These are phyloP conservation scores for Penelope pileata DNA, from an alignment of 2,113 vertebrate species.

Conservation along the genomic window DNA sequence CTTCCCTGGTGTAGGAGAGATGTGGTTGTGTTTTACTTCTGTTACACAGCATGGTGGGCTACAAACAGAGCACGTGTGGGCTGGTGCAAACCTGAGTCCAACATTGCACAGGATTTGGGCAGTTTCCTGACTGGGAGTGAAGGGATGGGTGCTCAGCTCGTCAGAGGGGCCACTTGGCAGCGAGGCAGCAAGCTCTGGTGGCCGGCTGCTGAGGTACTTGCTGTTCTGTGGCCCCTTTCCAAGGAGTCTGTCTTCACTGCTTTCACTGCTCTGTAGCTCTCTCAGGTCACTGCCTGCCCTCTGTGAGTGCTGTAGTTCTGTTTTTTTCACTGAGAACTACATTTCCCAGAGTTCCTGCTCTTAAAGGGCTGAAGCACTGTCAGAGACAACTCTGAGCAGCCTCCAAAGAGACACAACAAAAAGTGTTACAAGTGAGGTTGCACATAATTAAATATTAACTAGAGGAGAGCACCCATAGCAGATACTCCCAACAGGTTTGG, in stretches of 20 bases:
- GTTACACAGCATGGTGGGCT: not conserved
- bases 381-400: not conserved
- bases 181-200: rapidly evolving
- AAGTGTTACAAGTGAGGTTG: not conserved
- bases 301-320: not conserved
- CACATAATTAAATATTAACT: not conserved
- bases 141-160: not conserved
- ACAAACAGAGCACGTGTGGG: rapidly evolving
- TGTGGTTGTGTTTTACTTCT: not conserved
- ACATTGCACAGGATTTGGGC: rapidly evolving
- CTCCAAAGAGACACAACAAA: not conserved
- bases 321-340: slow-evolving; percentile 18
- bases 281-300: not conserved
- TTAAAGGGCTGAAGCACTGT: not conserved
- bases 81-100: not conserved
- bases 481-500: not conserved
- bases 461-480: not conserved
- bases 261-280: not conserved
- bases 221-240: not conserved
- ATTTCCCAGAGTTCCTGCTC: slow-evolving; percentile 43
- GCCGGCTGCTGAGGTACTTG: rapidly evolving
- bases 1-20: not conserved
- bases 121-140: not conserved
- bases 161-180: not conserved
- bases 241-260: not conserved